Conservation (phyloP, 2,113 vertebrate genomes). For the Callospermophilus lateralis region DNA sequence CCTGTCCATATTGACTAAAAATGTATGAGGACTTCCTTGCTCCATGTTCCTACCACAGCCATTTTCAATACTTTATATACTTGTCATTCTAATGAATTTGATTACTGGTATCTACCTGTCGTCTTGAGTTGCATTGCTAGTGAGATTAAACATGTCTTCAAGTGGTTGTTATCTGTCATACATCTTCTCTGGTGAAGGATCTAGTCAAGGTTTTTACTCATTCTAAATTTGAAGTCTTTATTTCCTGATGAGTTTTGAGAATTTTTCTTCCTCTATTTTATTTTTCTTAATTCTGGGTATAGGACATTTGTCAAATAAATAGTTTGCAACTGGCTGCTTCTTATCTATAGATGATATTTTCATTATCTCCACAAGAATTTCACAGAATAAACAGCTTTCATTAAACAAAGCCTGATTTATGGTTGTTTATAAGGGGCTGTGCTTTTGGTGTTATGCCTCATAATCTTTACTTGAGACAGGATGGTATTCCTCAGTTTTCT, state of each 20-base stretch:
- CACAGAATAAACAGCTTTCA: background rate
- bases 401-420: background rate
- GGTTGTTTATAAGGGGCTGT: background rate
- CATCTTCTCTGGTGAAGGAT: background rate
- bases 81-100: background rate
- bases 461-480: background rate
- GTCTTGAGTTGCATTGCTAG: background rate
- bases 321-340: background rate
- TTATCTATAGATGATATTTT: background rate
- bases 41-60: fast-evolving
- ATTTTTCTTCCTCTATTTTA: too few relatives aligned
- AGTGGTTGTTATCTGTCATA: background rate
- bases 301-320: background rate
- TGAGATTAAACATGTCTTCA: background rate
- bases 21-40: fast-evolving
- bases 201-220: background rate
- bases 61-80: fast-evolving
- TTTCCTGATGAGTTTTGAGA: background rate
- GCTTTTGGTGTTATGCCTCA: background rate
- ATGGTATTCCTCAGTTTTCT: background rate
- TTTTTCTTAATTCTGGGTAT: background rate
- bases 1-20: background rate
- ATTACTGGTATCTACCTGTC: too few relatives aligned
- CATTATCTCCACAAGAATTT: background rate
- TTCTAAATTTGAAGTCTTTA: background rate